These are phyloP conservation scores for Notothenia coriiceps DNA, from an alignment of 2,113 vertebrate genomes.

Conservation along the genomic window DNA sequence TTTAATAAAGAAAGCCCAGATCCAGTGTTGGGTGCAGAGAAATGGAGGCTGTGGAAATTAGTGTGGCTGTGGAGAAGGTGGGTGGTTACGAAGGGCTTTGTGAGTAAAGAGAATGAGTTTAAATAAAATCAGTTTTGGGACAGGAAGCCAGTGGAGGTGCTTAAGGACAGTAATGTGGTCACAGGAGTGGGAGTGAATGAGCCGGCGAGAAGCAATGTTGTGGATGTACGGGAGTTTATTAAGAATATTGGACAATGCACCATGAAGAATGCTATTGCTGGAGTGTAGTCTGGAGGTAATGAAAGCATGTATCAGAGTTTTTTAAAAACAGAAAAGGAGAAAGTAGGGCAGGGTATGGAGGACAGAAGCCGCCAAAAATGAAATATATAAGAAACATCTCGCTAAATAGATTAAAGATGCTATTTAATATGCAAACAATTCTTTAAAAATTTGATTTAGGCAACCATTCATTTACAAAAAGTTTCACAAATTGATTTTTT, in stretches of 20 bases:
- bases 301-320: slow-evolving; percentile 18
- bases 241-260: not conserved
- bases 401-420: no score
- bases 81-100: slow-evolving; percentile 22
- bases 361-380: no score
- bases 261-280: slow-evolving; percentile 16
- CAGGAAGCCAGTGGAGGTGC: not conserved
- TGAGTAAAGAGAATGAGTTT: slow-evolving; percentile 22
- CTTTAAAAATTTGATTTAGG: no score
- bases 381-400: no score
- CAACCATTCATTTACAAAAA: no score
- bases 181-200: not conserved
- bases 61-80: slow-evolving; percentile 3
- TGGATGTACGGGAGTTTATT: slow-evolving; percentile 12
- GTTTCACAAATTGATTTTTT: no score
- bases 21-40: not conserved
- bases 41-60: not conserved
- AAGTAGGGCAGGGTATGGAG: not conserved
- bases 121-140: slow-evolving; percentile 14
- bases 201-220: not conserved
- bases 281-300: slow-evolving; percentile 17
- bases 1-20: not conserved
- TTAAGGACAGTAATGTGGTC: not conserved
- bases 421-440: no score
- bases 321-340: not conserved